Percentiles rank a stretch among this genome's conserved stretches.
Evolutionary conservation across 2,113 vertebrate genomes (phyloP).

Genomic region (Polypterus senegalus): DNA sequence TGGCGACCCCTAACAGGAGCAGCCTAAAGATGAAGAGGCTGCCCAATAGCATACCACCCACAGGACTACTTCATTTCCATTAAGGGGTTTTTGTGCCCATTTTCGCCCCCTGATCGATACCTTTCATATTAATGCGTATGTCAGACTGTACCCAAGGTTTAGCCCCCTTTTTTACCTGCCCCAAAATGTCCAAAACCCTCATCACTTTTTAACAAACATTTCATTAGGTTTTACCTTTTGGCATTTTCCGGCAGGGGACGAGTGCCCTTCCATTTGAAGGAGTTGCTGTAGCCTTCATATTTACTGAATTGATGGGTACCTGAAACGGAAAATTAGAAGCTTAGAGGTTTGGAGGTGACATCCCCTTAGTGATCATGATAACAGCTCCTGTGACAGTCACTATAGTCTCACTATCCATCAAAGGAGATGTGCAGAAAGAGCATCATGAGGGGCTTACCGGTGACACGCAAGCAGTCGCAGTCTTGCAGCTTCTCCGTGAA

Average conservation of each 20-base stretch:
- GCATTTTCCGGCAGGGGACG: neutral
- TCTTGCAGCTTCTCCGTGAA: slow-evolving; percentile 42
- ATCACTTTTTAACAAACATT: too few relatives aligned
- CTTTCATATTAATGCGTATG: too few relatives aligned
- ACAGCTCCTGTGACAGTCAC: neutral
- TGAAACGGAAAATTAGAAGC: slow-evolving; percentile 15
- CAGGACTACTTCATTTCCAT: too few relatives aligned
- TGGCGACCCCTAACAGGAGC: too few relatives aligned
- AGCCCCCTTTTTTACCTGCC: too few relatives aligned
- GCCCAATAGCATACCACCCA: too few relatives aligned
- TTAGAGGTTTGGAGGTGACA: neutral
- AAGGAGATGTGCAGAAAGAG: neutral
- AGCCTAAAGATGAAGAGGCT: too few relatives aligned
- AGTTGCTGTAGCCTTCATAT: slow-evolving; percentile 28
- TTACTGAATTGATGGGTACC: slow-evolving; percentile 40
- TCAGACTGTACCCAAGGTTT: too few relatives aligned
- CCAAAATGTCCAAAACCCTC: too few relatives aligned
- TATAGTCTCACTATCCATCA: neutral
- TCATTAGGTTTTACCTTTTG: slow-evolving; percentile 18
- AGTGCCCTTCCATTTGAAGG: slow-evolving; percentile 28
- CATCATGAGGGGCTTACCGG: slow-evolving; percentile 24
- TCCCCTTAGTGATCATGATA: too few relatives aligned
- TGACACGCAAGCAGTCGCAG: slow-evolving; percentile 42
- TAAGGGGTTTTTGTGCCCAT: too few relatives aligned
- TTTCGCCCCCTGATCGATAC: too few relatives aligned